phyloP scores from a whole-genome alignment of 2,113 vertebrate species.

The Halichoeres trimaculatus region DNA sequence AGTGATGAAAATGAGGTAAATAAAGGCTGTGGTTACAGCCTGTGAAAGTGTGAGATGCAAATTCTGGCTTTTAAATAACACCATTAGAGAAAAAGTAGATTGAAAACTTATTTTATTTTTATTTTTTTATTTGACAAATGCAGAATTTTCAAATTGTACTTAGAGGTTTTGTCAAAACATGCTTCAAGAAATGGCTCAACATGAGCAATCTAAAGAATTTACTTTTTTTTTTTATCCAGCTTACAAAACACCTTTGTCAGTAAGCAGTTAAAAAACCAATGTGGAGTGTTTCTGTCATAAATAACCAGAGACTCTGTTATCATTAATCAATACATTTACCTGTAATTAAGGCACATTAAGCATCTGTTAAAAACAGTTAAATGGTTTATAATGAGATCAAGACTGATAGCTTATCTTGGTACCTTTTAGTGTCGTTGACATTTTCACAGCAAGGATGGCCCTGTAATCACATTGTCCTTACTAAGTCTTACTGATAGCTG shows the following conservation, averaged over 20 bases:
- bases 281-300: neutral
- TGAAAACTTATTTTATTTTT: neutral
- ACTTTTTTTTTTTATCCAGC: neutral
- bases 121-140: slow-evolving; percentile 2
- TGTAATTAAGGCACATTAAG: slow-evolving; percentile 59
- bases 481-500: slow-evolving; percentile 72
- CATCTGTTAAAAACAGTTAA: slow-evolving; percentile 61
- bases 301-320: neutral
- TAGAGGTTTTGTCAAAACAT: too few species aligned
- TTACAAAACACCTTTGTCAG: neutral
- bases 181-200: too few species aligned
- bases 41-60: slow-evolving; percentile 62
- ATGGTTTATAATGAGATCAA: slow-evolving; percentile 70
- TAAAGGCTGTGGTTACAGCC: slow-evolving; percentile 63
- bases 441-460: slow-evolving; percentile 59
- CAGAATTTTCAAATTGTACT: neutral
- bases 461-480: slow-evolving; percentile 75
- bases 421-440: slow-evolving; percentile 70
- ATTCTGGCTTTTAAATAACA: slow-evolving; percentile 32
- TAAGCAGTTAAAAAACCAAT: neutral
- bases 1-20: slow-evolving; percentile 72
- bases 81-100: neutral
- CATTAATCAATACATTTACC: slow-evolving; percentile 32
- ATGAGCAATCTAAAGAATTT: neutral
- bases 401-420: slow-evolving; percentile 70